Conservation (phyloP, 2,797 vertebrate genomes). For the Amblyopsis hoosieri region DNA sequence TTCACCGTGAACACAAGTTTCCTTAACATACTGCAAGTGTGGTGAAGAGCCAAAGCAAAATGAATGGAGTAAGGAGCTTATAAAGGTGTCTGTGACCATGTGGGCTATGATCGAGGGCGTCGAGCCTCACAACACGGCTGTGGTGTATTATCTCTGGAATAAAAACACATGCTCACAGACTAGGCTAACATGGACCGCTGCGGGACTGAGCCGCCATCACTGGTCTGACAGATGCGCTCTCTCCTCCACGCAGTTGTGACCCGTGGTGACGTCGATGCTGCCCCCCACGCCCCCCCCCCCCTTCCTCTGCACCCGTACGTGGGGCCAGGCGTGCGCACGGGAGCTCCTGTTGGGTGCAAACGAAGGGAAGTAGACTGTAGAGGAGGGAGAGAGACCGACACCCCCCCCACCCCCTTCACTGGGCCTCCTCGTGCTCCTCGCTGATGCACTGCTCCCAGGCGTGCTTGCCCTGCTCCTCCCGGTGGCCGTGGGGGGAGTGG, state of each 20-base stretch:
- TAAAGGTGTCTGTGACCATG: conserved; percentile 49
- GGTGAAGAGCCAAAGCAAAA: conserved; percentile 58
- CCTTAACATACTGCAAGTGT: conserved; percentile 30
- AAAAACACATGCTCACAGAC: conserved; percentile 79
- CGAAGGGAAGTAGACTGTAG: conserved; percentile 45
- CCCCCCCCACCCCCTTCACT: conserved; percentile 51
- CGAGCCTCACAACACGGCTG: conserved; percentile 64
- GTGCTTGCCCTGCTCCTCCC: conserved; percentile 91
- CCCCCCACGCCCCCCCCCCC: conserved; percentile 34
- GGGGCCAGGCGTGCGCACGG: conserved; percentile 5
- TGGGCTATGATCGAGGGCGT: conserved; percentile 43
- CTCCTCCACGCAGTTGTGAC: conserved; percentile 41
- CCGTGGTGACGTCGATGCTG: conserved; percentile 14
- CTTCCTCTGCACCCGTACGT: conserved; percentile 51
- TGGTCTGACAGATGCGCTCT: conserved; percentile 58
- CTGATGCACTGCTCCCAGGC: conserved; percentile 94
- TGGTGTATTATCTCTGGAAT: conserved; percentile 63
- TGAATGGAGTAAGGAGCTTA: conserved; percentile 47
- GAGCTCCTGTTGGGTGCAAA: conserved; percentile 41
- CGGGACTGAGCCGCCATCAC: conserved; percentile 24
- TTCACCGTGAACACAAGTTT: conserved; percentile 49
- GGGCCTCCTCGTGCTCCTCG: conserved; percentile 84
- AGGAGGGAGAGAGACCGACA: conserved; percentile 32
- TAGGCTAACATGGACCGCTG: conserved; percentile 22
- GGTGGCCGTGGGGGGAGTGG: conserved; percentile 83